phyloP scores from a whole-genome alignment of 2,113 vertebrate genomes.

The Plectropomus leopardus region DNA sequence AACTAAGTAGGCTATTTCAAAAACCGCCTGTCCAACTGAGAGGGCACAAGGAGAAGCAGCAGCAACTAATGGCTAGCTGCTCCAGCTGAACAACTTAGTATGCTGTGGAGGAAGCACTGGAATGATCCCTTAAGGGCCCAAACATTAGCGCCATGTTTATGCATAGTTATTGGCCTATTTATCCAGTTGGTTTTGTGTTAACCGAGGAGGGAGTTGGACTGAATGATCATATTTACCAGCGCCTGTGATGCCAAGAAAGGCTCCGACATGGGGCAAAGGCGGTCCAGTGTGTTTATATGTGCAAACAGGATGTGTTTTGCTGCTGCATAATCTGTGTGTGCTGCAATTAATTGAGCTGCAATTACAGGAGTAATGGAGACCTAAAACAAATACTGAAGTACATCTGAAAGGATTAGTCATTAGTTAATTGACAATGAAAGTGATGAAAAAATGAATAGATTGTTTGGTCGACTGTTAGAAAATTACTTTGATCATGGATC shows the following conservation, averaged over 20 bases:
- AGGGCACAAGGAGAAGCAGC: slow-evolving; percentile 20
- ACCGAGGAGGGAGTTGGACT: slow-evolving; percentile 61
- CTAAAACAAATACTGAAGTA: not conserved
- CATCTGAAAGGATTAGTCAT: not conserved
- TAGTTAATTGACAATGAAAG: not conserved
- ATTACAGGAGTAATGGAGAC: not conserved
- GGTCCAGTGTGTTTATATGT: not conserved
- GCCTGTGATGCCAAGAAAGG: slow-evolving; percentile 24
- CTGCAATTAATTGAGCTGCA: not conserved
- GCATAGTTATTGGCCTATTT: slow-evolving; percentile 74
- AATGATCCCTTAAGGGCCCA: slow-evolving; percentile 67
- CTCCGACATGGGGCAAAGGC: not conserved
- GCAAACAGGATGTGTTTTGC: not conserved
- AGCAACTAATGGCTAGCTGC: slow-evolving; percentile 48
- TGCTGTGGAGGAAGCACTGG: slow-evolving; percentile 50
- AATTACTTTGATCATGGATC: too few species aligned
- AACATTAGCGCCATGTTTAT: slow-evolving; percentile 79
- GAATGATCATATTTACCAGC: slow-evolving; percentile 45
- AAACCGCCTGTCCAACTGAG: slow-evolving; percentile 24
- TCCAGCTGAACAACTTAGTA: slow-evolving; percentile 60
- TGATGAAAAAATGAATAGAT: not conserved
- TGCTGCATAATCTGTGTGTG: not conserved
- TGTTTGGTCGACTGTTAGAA: not conserved
- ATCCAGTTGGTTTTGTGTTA: slow-evolving; percentile 70
- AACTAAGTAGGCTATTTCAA: slow-evolving; percentile 38